Base-by-base conservation (phyloP, 2,888 invertebrate genomes). In the Cerastis leucographa region DNA sequence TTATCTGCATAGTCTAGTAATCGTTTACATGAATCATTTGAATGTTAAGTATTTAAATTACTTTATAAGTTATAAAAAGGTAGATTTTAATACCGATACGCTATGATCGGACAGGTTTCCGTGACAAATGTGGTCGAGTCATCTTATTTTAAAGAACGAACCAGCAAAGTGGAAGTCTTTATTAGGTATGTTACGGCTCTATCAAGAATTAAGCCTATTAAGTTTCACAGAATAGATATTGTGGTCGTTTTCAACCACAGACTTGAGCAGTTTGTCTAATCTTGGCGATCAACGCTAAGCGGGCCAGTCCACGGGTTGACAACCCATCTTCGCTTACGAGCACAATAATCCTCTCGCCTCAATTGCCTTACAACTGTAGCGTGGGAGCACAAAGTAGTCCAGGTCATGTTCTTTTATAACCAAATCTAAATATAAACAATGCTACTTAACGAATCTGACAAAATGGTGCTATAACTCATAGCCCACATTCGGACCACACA, bases 21-120 rank as follows among this genome's bases (percentile, higher is more conserved):
- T 76, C 69, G 70, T 78, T 80, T 78, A 62, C 51, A 74, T 88
- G 88, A 89, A 79, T 89, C 84, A 89, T 81, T 69, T 77, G 68
- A 79, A 86, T 85, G 70, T 78, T 75, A 72, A 71, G 80, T 86
- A 81, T 84, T 81, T 81, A 82, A 87, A 85, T 83, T 71, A 71
- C 25, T 49, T 35, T 67, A 72, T 42, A 77, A 46, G 64, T 44
- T 59, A 74, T 66, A 68, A 77, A 79, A 82, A 77, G 68, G 29
- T 66, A 51, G 71, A 82, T 86, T 77, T 62, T 56, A 74, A 77
- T 78, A 74, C 40, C 40, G 62, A 74, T 78, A 76, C 25, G 29
- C 14, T 25, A 19, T 17, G 19, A 62, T 25, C 22, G 46, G 35
- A 22, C 66, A 77, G 54, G 62, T 66, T 44, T 65, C 56, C 65